phyloP scores from a whole-genome alignment of 2,888 invertebrate species.

The Alentia gelatinosa region DNA sequence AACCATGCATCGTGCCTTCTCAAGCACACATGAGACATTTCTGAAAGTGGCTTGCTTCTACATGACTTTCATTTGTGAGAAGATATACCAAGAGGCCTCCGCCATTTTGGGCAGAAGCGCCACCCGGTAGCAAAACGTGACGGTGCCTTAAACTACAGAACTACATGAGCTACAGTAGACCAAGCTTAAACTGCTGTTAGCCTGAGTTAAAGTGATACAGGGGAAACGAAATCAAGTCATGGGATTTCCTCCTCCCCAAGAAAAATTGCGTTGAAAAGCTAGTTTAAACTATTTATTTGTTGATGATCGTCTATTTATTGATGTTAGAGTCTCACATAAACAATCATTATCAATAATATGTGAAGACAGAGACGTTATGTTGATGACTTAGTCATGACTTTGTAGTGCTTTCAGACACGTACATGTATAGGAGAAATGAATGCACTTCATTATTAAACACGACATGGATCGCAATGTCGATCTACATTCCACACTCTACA shows the following conservation, averaged over 20 bases:
- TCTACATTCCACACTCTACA: constrained; percentile 7
- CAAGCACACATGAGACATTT: too few relatives aligned
- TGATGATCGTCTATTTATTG: constrained; percentile 40
- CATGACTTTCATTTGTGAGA: too few relatives aligned
- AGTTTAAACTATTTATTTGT: constrained; percentile 49
- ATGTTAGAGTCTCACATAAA: background rate
- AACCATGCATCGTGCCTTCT: too few relatives aligned
- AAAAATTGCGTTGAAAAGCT: background rate
- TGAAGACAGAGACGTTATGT: background rate
- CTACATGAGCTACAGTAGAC: background rate
- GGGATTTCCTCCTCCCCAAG: too few relatives aligned
- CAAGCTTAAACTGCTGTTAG: background rate
- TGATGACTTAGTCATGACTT: background rate
- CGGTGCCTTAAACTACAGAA: too few relatives aligned
- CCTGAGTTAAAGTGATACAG: background rate
- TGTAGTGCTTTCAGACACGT: background rate
- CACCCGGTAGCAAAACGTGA: too few relatives aligned
- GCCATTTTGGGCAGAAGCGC: too few relatives aligned
- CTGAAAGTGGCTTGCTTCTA: too few relatives aligned
- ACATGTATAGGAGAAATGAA: background rate
- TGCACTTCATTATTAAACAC: background rate
- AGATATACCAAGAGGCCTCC: too few relatives aligned
- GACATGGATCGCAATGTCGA: background rate
- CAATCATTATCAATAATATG: background rate
- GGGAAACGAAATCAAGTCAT: background rate